A percentile compares a stretch with the other conserved stretches of the same genome.
Evolutionary conservation across 2,113 vertebrate genomes (phyloP).

Genomic region (Papio anubis): DNA sequence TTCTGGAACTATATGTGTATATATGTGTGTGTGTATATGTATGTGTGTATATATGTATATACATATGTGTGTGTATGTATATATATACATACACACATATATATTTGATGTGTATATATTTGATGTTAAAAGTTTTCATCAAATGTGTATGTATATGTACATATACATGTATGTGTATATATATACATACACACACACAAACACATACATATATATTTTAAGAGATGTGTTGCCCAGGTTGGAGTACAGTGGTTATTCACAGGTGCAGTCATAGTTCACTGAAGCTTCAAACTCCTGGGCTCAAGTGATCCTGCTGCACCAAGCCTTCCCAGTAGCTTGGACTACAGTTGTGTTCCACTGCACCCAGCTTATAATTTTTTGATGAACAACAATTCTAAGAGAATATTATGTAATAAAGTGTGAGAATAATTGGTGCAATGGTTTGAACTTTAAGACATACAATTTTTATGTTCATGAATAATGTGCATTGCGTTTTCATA

Average conservation of each 20-base stretch:
- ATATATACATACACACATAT: too few species aligned
- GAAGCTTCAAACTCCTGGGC: neutral
- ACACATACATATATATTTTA: neutral
- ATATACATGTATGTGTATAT: too few species aligned
- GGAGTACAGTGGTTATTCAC: neutral
- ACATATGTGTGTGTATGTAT: fast-evolving
- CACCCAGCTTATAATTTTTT: neutral
- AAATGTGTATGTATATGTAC: too few species aligned
- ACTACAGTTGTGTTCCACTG: neutral
- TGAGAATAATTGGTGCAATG: neutral
- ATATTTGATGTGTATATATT: too few species aligned
- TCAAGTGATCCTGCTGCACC: neutral
- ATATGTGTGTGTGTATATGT: too few species aligned
- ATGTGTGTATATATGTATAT: too few species aligned
- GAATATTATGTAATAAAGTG: neutral
- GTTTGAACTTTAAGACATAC: neutral
- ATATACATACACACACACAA: neutral
- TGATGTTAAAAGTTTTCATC: too few species aligned
- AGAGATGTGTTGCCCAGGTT: neutral
- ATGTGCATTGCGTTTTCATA: neutral
- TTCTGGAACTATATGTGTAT: neutral
- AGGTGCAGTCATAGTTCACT: neutral
- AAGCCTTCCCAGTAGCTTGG: neutral
- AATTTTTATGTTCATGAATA: neutral
- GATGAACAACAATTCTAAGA: neutral